Percentiles rank a stretch among this genome's conserved stretches.
phyloP scores from a whole-genome alignment of 2,797 vertebrate genomes.

The Sternarchorhynchus goeldii region DNA sequence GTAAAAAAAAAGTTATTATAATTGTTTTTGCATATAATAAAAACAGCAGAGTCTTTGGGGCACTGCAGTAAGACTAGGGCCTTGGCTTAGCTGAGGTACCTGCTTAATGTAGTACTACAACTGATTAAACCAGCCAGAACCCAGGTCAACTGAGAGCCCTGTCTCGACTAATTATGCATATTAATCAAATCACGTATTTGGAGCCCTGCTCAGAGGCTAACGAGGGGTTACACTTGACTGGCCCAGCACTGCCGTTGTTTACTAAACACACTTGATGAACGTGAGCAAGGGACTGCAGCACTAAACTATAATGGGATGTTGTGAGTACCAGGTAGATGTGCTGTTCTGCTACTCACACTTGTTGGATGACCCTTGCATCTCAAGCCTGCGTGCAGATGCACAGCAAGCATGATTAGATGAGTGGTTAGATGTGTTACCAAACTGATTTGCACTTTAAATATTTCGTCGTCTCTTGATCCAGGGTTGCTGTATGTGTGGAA shows the following conservation, averaged over 20 bases:
- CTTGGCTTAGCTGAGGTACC: slow-evolving; percentile 26
- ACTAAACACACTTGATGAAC: background rate
- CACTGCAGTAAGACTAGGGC: slow-evolving; percentile 11
- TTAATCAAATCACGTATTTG: slow-evolving; percentile 38
- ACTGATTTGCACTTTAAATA: background rate
- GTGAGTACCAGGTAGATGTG: background rate
- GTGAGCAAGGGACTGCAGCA: background rate
- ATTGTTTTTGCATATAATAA: slow-evolving; percentile 37
- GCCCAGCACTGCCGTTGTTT: slow-evolving; percentile 14
- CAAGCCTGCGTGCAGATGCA: too few species aligned
- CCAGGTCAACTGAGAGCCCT: slow-evolving; percentile 34
- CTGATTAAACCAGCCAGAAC: slow-evolving; percentile 31
- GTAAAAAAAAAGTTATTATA: slow-evolving; percentile 30
- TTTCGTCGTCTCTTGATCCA: background rate
- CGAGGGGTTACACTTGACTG: background rate
- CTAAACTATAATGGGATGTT: background rate
- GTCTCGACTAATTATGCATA: slow-evolving; percentile 27
- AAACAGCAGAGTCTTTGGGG: slow-evolving; percentile 11
- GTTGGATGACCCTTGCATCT: too few species aligned
- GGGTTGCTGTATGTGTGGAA: background rate
- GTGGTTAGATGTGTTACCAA: too few species aligned
- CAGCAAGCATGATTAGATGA: too few species aligned
- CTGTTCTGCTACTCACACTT: too few species aligned
- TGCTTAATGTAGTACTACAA: background rate
- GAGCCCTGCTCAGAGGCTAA: slow-evolving; percentile 11